Evolutionary conservation across 2,888 invertebrate species (phyloP), one percentile per base, ranked within the genome.

Genomic region (Cheilosia impressa): DNA sequence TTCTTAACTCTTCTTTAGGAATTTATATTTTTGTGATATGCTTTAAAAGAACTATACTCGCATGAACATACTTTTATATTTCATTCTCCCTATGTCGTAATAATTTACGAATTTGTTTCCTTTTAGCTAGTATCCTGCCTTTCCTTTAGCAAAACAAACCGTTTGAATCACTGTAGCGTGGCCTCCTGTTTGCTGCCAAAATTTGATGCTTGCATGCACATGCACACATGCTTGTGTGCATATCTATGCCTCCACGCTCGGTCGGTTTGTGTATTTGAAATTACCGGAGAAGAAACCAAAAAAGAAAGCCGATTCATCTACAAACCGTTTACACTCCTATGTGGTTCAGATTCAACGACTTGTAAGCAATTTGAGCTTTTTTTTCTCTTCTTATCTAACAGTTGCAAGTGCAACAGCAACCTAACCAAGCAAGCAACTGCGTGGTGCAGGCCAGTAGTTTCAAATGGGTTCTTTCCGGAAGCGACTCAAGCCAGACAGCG

Each of bases 391-490:
- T 38, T 38, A 38, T 24, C 9, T 27, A 55, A 68, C 43, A 27
- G 43, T 69, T 19, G 58, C 63, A 57, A 62, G 68, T 57, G 27
- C 79, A 55, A 69, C 41, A 55, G 60, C 38, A 76, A 76, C 50
- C 76, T 63, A 69, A 63, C 81, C 69, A 81, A 63, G 47, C 72
- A 68, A 72, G 62, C 68, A 58, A 57, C 34, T 55, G 38, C 38
- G 72, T 13, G 65, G 52, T 68, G 19, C 75, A 69, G 58, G 53
- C 75, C 75, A 75, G 34, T 69, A 69, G 69, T 58, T 75, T 17
- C 53, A 85, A 80, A 71, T 76, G 65, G 62, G 53, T 66, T 53
- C 34, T 34, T 43, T 66, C n/a, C 76, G 57, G 81, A 66, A 85
- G 72, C 63, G 58, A 27, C 22, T 63, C 17, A 57, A 71, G 41